Conservation (phyloP, 1,140 invertebrate genomes). For the Formica selysi region DNA sequence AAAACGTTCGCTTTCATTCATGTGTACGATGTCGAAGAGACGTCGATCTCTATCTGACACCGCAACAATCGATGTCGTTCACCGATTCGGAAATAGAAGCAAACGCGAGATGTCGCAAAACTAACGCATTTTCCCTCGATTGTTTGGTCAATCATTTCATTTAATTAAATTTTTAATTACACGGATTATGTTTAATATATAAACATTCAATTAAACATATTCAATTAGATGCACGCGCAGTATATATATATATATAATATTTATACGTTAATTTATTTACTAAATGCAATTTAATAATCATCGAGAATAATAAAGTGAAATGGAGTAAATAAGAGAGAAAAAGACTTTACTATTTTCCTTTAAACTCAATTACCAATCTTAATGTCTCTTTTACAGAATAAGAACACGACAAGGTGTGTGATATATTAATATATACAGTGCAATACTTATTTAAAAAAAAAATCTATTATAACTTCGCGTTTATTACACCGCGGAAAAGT, state of each 20-base stretch:
- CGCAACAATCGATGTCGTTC: constrained; percentile 21
- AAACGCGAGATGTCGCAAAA: not conserved
- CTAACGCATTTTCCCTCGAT: constrained; percentile 16
- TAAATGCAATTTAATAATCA: not conserved
- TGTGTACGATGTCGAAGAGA: not conserved
- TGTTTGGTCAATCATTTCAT: not conserved
- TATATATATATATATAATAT: not conserved
- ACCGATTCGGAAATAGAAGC: not conserved
- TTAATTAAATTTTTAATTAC: not conserved
- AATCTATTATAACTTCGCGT: not conserved
- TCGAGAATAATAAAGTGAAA: not conserved
- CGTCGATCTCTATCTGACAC: constrained; percentile 26
- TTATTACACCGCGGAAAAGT: not conserved
- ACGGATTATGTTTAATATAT: constrained; percentile 20
- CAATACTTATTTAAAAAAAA: not conserved
- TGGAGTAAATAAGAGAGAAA: not conserved
- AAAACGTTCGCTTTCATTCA: constrained; percentile 30
- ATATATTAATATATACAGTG: not conserved
- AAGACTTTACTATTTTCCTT: not conserved
- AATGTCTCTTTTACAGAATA: not conserved
- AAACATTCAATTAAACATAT: constrained; percentile 24
- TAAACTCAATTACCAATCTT: not conserved
- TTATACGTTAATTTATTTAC: not conserved
- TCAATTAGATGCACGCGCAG: not conserved
- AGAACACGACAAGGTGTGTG: not conserved